These are phyloP conservation scores for Chroicocephalus ridibundus DNA, from an alignment of 2,113 vertebrate genomes.

Conservation along the genomic window DNA sequence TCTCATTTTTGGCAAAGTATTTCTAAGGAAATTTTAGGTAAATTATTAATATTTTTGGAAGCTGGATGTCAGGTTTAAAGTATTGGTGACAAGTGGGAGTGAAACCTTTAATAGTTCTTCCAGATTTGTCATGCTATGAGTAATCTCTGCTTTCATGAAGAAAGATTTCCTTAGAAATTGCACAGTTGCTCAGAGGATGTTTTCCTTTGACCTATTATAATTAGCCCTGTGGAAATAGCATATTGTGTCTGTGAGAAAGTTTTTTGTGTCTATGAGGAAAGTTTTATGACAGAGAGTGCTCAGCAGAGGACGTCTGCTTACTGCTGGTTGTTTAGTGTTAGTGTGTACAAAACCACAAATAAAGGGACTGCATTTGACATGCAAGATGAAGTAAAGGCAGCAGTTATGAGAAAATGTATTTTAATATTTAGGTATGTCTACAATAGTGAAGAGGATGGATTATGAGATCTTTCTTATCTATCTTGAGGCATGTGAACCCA, in stretches of 20 bases:
- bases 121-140: constrained; percentile 8
- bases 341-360: not conserved
- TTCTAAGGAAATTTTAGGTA: not conserved
- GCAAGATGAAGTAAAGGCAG: not conserved
- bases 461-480: not conserved
- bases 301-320: not conserved
- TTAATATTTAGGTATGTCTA: not conserved
- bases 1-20: not conserved
- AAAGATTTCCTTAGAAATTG: constrained; percentile 8
- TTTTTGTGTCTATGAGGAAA: not conserved
- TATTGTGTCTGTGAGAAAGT: not conserved
- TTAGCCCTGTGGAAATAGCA: not conserved
- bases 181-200: not conserved
- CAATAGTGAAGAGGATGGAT: not conserved
- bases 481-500: not conserved
- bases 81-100: not conserved
- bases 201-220: not conserved
- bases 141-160: not conserved
- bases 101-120: not conserved
- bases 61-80: not conserved
- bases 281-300: not conserved
- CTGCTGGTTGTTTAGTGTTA: not conserved
- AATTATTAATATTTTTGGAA: constrained; percentile 3
- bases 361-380: not conserved
- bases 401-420: not conserved